Evolutionary conservation across 2,113 vertebrate genomes (phyloP).

Genomic region (Gasterosteus nipponicus): DNA sequence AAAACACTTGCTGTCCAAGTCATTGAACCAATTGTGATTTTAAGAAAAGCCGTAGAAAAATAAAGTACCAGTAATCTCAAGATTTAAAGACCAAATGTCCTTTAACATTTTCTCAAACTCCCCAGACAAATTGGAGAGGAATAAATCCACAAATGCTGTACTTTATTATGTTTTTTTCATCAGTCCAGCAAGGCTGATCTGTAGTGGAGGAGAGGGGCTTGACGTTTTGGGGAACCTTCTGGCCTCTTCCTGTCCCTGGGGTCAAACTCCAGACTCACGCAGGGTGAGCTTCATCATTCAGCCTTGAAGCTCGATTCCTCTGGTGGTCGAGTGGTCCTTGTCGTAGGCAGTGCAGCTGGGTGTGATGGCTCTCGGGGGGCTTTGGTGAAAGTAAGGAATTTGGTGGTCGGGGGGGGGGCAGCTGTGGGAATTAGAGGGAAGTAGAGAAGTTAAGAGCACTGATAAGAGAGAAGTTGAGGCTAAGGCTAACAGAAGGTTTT

Average conservation of each 20-base stretch:
- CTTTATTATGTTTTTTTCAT: conserved; percentile 42
- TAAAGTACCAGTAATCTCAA: conserved; percentile 69
- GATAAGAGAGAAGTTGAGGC: too few species aligned
- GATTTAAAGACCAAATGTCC: conserved; percentile 78
- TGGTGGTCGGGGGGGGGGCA: conserved; percentile 13
- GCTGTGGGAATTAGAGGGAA: conserved; percentile 21
- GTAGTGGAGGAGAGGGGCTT: conserved; percentile 56
- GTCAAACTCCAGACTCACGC: conserved; percentile 13
- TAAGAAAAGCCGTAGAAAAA: conserved; percentile 80
- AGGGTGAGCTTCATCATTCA: conserved; percentile 43
- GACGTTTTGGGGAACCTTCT: conserved; percentile 32
- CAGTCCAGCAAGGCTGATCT: conserved; percentile 38
- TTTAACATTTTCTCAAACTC: conserved; percentile 67
- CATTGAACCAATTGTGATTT: conserved; percentile 62
- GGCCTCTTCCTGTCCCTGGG: conserved; percentile 31
- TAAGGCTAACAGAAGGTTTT: too few species aligned
- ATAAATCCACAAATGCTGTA: conserved; percentile 54
- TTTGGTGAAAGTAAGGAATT: conserved; percentile 43
- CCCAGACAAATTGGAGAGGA: conserved; percentile 70
- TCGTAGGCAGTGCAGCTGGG: conserved; percentile 45
- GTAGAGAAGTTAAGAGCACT: too few species aligned
- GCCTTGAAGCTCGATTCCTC: conserved; percentile 32
- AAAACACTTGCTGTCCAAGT: conserved; percentile 52
- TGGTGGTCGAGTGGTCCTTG: conserved; percentile 33
- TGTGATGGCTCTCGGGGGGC: conserved; percentile 2